These are phyloP conservation scores for Vollenhovia emeryi DNA, from an alignment of 1,140 invertebrate species.

Conservation along the genomic window DNA sequence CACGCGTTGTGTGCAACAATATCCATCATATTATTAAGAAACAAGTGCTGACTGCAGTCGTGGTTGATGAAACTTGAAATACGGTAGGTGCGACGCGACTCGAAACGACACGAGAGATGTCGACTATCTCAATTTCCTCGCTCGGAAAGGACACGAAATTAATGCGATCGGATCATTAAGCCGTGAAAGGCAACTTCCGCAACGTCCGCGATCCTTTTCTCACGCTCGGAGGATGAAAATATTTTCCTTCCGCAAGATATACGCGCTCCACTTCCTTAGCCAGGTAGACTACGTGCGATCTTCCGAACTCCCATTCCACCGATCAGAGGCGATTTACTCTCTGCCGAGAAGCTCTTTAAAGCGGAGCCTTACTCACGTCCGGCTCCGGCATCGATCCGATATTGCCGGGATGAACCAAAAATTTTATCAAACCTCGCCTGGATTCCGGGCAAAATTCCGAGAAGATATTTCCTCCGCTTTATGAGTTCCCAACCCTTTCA, in stretches of 20 bases:
- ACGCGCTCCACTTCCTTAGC: slow-evolving; percentile 44
- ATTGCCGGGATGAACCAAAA: slow-evolving; percentile 46
- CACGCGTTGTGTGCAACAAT: neutral
- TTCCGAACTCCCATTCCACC: slow-evolving; percentile 37
- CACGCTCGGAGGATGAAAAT: slow-evolving; percentile 44
- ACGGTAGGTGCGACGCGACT: neutral
- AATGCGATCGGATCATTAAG: slow-evolving; percentile 14
- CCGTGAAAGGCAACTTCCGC: neutral
- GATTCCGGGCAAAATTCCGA: slow-evolving; percentile 40
- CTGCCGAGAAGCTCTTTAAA: slow-evolving; percentile 56
- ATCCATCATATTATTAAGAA: neutral
- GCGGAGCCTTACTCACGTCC: slow-evolving; percentile 43
- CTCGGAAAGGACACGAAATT: neutral
- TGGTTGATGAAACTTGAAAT: neutral
- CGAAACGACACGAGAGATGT: neutral
- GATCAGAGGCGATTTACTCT: slow-evolving; percentile 54
- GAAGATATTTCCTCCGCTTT: slow-evolving; percentile 46
- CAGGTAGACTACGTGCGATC: slow-evolving; percentile 58
- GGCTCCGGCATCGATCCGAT: slow-evolving; percentile 45
- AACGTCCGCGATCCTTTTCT: slow-evolving; percentile 9
- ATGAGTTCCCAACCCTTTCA: slow-evolving; percentile 38
- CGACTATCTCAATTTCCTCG: slow-evolving; percentile 19
- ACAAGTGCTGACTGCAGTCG: neutral
- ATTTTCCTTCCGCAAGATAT: slow-evolving; percentile 50
- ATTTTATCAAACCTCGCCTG: slow-evolving; percentile 56